These are phyloP conservation scores for Lepidiolamprologus cunningtoni DNA, from an alignment of 2,113 vertebrate species.

Conservation along the genomic window DNA sequence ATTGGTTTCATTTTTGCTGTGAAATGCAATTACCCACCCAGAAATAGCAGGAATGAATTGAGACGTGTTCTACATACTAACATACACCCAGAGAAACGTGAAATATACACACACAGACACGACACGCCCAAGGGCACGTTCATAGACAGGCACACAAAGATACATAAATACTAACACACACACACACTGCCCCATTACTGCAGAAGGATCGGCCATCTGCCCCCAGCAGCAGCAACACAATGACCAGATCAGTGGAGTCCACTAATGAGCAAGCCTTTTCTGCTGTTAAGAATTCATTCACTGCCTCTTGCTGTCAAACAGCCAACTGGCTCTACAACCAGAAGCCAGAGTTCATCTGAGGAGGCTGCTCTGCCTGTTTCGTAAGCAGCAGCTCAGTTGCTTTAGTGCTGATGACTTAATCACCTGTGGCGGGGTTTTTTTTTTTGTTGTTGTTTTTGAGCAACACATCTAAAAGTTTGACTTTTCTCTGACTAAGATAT, in stretches of 20 bases:
- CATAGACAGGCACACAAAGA: not conserved
- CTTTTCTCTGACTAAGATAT: not conserved
- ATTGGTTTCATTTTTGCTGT: not conserved
- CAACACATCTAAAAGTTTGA: not conserved
- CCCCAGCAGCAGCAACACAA: constrained; percentile 39
- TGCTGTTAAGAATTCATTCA: constrained; percentile 45
- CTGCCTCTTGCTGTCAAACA: constrained; percentile 13
- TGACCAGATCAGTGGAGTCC: constrained; percentile 36
- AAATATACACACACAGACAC: not conserved
- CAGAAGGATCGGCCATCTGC: constrained; percentile 62
- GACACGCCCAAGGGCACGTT: not conserved
- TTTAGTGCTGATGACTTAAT: constrained; percentile 11
- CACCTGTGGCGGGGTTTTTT: not conserved
- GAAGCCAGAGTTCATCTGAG: not conserved
- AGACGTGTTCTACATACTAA: not conserved
- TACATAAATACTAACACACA: not conserved
- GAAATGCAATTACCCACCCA: not conserved
- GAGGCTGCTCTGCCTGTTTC: not conserved
- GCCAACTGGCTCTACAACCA: not conserved
- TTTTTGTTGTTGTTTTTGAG: not conserved
- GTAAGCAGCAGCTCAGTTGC: not conserved
- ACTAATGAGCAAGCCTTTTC: constrained; percentile 21
- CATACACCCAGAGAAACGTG: not conserved
- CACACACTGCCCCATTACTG: constrained; percentile 9
- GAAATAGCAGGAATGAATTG: not conserved